A percentile compares a stretch with the other conserved stretches of the same genome.
Conservation (phyloP, 2,888 invertebrate genomes). For the Hymenopus coronatus region DNA sequence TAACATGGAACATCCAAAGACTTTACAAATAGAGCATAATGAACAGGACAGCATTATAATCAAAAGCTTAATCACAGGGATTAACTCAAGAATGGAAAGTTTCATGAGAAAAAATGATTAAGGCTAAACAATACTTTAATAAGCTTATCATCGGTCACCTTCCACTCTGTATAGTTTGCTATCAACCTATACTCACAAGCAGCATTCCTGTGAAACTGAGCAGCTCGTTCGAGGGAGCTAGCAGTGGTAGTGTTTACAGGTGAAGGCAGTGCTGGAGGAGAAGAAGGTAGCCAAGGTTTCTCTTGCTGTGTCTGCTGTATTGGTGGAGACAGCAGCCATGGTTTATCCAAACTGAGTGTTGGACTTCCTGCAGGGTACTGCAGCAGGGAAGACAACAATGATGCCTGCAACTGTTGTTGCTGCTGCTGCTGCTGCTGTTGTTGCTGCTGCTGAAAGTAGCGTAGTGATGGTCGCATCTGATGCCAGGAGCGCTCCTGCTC, state of each 20-base stretch:
- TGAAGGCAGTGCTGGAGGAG: constrained; percentile 10
- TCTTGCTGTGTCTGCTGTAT: constrained; percentile 1
- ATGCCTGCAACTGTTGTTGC: constrained; percentile 24
- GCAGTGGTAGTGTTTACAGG: constrained; percentile 2
- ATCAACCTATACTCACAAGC: constrained; percentile 59
- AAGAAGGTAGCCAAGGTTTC: constrained; percentile 21
- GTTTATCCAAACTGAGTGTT: constrained; percentile 12
- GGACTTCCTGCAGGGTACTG: constrained; percentile 35
- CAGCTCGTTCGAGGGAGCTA: constrained; percentile 57
- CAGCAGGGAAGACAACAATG: constrained; percentile 38
- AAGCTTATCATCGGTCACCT: too few species aligned
- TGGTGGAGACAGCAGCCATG: constrained; percentile 26
- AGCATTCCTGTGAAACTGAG: constrained; percentile 62
- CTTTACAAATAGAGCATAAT: too few species aligned
- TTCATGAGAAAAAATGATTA: too few species aligned
- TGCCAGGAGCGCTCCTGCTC: background rate
- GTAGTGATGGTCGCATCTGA: constrained; percentile 14
- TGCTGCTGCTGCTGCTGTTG: constrained; percentile 24
- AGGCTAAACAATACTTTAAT: too few species aligned
- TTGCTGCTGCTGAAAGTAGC: constrained; percentile 28
- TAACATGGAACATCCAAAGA: too few species aligned
- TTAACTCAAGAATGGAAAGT: too few species aligned
- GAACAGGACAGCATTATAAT: too few species aligned
- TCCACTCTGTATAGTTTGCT: too few species aligned
- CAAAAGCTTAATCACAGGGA: too few species aligned